Evolutionary conservation across 64 coral and sea anemone genomes (phyloP).

Genomic region (Pachyseris speciosa): DNA sequence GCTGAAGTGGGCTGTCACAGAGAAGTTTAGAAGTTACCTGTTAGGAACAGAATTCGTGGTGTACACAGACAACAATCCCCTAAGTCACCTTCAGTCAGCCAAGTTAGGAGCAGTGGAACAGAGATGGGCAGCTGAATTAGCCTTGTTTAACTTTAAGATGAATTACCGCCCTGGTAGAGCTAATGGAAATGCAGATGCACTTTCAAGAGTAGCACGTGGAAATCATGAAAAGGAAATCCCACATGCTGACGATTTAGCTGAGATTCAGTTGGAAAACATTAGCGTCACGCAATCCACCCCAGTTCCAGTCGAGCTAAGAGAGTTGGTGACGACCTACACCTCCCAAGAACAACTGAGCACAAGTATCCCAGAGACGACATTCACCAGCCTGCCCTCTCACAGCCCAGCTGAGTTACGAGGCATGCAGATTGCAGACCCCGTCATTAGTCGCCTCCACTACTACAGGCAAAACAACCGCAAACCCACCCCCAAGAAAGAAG

Average conservation of each 20-base stretch:
- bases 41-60: conserved; percentile 16
- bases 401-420: not conserved
- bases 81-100: conserved; percentile 1
- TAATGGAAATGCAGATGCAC: not conserved
- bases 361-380: not conserved
- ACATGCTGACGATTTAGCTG: not conserved
- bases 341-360: not conserved
- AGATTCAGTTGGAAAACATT: not conserved
- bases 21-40: no score
- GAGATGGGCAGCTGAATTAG: not conserved
- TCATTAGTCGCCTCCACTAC: not conserved
- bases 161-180: not conserved
- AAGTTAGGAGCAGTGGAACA: conserved; percentile 41
- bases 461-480: not conserved
- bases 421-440: not conserved
- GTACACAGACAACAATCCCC: conserved; percentile 1
- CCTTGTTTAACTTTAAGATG: not conserved
- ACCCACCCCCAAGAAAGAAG: not conserved
- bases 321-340: not conserved
- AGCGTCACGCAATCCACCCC: not conserved
- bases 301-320: not conserved
- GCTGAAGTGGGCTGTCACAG: conserved; percentile 20
- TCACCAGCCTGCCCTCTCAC: not conserved
- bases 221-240: not conserved
- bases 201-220: not conserved